Evolutionary conservation across 2,797 vertebrate species (phyloP).

Genomic region (Triplophysa yarkandensis): DNA sequence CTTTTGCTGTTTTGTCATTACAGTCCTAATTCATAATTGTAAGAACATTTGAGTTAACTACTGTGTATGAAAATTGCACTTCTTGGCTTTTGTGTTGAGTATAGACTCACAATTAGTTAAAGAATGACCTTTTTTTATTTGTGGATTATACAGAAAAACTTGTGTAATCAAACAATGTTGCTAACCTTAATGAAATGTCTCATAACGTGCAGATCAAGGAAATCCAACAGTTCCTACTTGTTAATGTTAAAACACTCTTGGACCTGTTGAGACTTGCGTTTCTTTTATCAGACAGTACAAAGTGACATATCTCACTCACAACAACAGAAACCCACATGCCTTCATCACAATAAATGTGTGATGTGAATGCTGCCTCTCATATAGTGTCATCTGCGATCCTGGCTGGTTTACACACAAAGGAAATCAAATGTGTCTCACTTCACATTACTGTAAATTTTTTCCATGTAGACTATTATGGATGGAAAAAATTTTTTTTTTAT

Average conservation of each 20-base stretch:
- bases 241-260: not conserved
- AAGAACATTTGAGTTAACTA: too few relatives aligned
- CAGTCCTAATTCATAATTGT: too few relatives aligned
- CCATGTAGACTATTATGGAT: not conserved
- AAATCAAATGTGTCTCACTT: not conserved
- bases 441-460: not conserved
- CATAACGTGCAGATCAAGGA: not conserved
- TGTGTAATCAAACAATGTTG: not conserved
- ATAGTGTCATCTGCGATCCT: not conserved
- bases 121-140: too few relatives aligned
- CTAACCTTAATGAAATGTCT: constrained; percentile 23
- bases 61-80: too few relatives aligned
- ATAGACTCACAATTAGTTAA: too few relatives aligned
- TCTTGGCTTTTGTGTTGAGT: too few relatives aligned
- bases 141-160: not conserved
- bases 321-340: constrained; percentile 23
- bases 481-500: too few relatives aligned
- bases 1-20: too few relatives aligned
- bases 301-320: constrained; percentile 11
- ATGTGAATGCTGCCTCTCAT: not conserved
- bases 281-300: not conserved
- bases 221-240: not conserved
- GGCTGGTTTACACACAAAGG: not conserved
- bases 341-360: not conserved
- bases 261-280: constrained; percentile 8